Conservation (phyloP, 1,140 invertebrate genomes). For the Zaprionus nigranus region DNA sequence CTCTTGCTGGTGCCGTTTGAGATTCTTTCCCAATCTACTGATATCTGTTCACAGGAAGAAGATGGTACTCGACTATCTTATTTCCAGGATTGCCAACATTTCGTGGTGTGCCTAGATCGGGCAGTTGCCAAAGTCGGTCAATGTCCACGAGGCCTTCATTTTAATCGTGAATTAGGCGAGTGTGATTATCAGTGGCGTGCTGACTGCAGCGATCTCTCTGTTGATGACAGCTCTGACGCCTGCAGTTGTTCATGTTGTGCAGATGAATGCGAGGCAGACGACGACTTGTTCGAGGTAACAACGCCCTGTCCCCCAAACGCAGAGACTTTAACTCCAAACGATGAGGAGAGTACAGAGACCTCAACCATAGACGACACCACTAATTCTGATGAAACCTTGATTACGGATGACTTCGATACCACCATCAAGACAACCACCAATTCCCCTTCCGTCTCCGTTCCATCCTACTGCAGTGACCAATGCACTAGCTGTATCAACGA, state of each 20-base stretch:
- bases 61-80: slow-evolving; percentile 55
- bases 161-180: slow-evolving; percentile 57
- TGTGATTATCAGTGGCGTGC: slow-evolving; percentile 73
- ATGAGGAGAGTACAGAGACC: not conserved
- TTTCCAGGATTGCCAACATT: slow-evolving; percentile 46
- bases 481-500: slow-evolving; percentile 28
- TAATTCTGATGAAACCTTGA: not conserved
- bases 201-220: slow-evolving; percentile 40
- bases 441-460: slow-evolving; percentile 10
- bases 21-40: slow-evolving; percentile 18
- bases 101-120: slow-evolving; percentile 47
- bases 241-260: slow-evolving; percentile 63
- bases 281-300: slow-evolving; percentile 3
- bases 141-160: slow-evolving; percentile 65
- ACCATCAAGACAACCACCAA: slow-evolving; percentile 21
- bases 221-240: slow-evolving; percentile 21
- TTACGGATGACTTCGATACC: not conserved
- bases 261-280: slow-evolving; percentile 39
- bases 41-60: slow-evolving; percentile 41
- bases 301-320: slow-evolving; percentile 10
- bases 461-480: slow-evolving; percentile 40
- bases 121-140: slow-evolving; percentile 48
- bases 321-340: slow-evolving; percentile 26
- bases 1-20: slow-evolving; percentile 6
- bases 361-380: not conserved